A percentile compares a stretch with the other conserved stretches of the same genome.
These are phyloP conservation scores for Tetraodon nigroviridis DNA, from an alignment of 2,113 vertebrate genomes.

Conservation along the genomic window DNA sequence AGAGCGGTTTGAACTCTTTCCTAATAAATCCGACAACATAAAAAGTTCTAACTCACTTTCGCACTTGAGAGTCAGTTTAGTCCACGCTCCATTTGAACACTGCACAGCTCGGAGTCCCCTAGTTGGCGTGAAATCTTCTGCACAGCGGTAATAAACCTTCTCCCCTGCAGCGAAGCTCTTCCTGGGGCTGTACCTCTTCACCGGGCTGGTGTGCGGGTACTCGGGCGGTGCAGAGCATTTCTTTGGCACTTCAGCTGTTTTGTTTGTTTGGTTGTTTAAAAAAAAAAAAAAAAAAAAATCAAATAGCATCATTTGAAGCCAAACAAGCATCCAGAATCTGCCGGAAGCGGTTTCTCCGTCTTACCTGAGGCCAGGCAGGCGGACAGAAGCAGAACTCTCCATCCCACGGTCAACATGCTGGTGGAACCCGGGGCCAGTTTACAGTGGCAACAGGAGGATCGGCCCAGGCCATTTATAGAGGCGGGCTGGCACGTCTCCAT, in stretches of 20 bases:
- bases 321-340: neutral
- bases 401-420: conserved; percentile 18
- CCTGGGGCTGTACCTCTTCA: accelerated
- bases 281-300: too few relatives aligned
- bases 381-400: conserved; percentile 25
- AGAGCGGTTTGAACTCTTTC: neutral
- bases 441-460: neutral
- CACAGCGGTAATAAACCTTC: conserved; percentile 46
- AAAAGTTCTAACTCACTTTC: conserved; percentile 41
- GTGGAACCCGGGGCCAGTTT: neutral
- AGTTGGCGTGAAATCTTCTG: neutral
- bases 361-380: conserved; percentile 45
- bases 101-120: neutral
- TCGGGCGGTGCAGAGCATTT: conserved; percentile 23
- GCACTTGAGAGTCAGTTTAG: conserved; percentile 46
- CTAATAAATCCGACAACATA: neutral
- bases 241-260: conserved; percentile 9
- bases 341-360: neutral
- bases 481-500: neutral
- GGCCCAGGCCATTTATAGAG: conserved; percentile 30
- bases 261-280: neutral
- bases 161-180: conserved; percentile 12
- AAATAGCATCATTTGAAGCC: neutral
- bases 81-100: conserved; percentile 50
- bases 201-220: conserved; percentile 6